Conservation (phyloP, 1,140 invertebrate species). For the Leptinotarsa lineolata region DNA sequence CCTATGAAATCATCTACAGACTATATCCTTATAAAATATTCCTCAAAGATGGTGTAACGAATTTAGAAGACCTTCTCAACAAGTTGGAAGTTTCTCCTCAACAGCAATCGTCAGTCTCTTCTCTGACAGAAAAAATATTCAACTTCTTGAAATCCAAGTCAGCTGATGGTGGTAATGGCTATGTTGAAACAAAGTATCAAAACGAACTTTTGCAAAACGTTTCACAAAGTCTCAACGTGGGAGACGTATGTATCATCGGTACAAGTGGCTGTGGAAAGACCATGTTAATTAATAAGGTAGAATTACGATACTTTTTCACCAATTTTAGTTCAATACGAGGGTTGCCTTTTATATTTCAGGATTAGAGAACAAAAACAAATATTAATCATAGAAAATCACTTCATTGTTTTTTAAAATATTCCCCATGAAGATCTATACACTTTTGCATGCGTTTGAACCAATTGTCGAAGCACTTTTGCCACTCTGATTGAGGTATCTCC, state of each 20-base stretch:
- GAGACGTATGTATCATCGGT: conserved; percentile 89
- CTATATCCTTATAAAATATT: conserved; percentile 85
- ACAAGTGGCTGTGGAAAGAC: conserved; percentile 92
- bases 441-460: no score
- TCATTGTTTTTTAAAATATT: no score
- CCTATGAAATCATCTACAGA: conserved; percentile 70
- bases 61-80: conserved; percentile 40
- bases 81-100: conserved; percentile 31
- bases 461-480: no score
- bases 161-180: conserved; percentile 41
- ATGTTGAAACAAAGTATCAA: conserved; percentile 80
- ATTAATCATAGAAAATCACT: no score
- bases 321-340: no score
- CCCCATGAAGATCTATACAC: no score
- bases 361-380: no score
- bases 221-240: conserved; percentile 74
- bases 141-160: background rate
- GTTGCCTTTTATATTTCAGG: no score
- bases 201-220: conserved; percentile 78
- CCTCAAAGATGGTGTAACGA: conserved; percentile 69
- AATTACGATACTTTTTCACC: no score
- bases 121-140: conserved; percentile 21
- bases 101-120: background rate
- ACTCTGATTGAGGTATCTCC: no score
- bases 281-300: conserved; percentile 75